Base-by-base conservation (phyloP, 1,140 invertebrate species). In the Heliconius congener region DNA sequence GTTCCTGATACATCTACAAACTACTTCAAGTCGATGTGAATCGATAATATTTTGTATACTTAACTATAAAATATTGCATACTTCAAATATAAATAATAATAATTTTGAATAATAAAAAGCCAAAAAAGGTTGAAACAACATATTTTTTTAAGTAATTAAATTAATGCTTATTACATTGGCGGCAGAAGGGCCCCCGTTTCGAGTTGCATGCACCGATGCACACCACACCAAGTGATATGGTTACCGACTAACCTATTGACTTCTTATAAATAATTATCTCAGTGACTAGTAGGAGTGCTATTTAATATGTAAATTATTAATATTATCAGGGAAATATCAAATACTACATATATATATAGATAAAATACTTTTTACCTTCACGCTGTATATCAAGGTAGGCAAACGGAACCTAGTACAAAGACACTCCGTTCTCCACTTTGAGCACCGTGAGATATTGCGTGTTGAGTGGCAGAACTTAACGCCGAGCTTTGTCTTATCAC, bases 181-280 rank as follows among this genome's bases (percentile, higher is more conserved):
- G 60, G 16, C 16, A 9, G 74, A 27, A 71, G 78, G 84, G 80
- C 83, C 34, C 76, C 52, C 78, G 90, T 90, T 89, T 84, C 84
- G 82, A 83, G 70, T 80, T 66, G 75, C 81, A 83, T 57, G 79
- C 85, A 80, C 78, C 70, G 76, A 74, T 78, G 81, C 81, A 82
- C 78, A 81, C 77, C 80, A 77, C 81, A 60, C 74, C 76, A 74
- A 73, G 39, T 79, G 71, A 57, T 74, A 71, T 75, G 57, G 78
- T 79, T 74, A 79, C 78, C 78, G 73, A 79, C 42, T 79, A 79
- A 79, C 78, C 78, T 52, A 79, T 79, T 79, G 78, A 74, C 78
- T 71, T 60, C 55, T 46, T 75, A 70, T 66, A 66, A 66, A 66
- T 66, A 66, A 66, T 66, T 66, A 66, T 66, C 60, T 23, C 13